Conservation (phyloP, 2,113 vertebrate genomes). For the Pseudorectes ferrugineus region DNA sequence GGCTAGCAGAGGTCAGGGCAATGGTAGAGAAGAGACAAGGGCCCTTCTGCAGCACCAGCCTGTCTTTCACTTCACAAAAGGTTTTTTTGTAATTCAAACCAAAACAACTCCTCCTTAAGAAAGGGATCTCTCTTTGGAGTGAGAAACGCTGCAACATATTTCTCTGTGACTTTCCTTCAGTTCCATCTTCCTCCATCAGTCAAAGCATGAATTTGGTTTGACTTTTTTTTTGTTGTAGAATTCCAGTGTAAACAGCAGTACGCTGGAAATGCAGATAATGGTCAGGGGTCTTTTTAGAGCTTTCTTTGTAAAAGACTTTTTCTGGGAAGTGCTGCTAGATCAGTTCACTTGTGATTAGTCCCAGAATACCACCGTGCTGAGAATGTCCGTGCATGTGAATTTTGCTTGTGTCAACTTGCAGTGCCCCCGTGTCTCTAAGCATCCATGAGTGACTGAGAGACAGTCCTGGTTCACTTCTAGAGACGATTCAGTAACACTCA, state of each 20-base stretch:
- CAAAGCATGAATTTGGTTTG: not conserved
- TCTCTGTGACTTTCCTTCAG: constrained; percentile 7
- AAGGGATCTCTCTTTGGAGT: not conserved
- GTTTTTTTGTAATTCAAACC: constrained; percentile 44
- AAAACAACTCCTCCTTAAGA: not conserved
- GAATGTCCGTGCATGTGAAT: not conserved
- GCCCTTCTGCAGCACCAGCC: not conserved
- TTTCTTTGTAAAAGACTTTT: not conserved
- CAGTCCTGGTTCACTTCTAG: not conserved
- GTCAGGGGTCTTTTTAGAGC: not conserved
- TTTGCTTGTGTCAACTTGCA: not conserved
- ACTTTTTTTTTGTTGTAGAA: not conserved
- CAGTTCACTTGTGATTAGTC: not conserved
- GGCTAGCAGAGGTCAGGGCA: not conserved
- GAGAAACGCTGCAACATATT: not conserved
- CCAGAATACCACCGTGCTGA: not conserved
- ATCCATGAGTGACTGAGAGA: not conserved
- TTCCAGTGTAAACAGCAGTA: not conserved
- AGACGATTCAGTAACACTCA: accelerated
- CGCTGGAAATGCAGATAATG: not conserved
- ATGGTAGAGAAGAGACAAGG: not conserved
- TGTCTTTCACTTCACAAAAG: not conserved
- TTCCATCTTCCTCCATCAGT: not conserved
- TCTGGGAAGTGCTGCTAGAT: not conserved
- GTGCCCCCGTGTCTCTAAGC: accelerated